Conservation (phyloP, 1,140 invertebrate genomes). For the Leptestheria dahalacensis region DNA sequence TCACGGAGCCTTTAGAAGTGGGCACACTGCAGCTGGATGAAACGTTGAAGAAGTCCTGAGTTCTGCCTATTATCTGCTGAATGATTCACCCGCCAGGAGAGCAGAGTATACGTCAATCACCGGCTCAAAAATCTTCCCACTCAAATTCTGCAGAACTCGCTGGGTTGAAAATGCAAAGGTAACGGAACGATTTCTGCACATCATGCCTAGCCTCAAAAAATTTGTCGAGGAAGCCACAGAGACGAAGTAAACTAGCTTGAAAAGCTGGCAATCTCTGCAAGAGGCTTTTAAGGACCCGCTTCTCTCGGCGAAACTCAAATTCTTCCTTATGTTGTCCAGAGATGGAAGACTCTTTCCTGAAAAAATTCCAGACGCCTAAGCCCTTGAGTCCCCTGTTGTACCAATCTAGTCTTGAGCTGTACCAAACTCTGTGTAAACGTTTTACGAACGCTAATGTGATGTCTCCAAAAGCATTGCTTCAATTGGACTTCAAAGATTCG, state of each 20-base stretch:
- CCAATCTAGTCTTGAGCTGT: no score
- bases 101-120: constrained; percentile 1
- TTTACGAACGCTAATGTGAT: no score
- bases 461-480: no score
- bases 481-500: no score
- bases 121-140: neutral
- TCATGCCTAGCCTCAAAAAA: neutral
- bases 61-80: neutral
- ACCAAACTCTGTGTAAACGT: no score
- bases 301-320: constrained; percentile 2
- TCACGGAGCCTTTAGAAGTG: constrained; percentile 8
- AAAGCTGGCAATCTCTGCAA: constrained; percentile 6
- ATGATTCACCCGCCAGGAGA: constrained; percentile 2
- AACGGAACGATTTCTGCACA: neutral
- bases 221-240: neutral
- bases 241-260: neutral
- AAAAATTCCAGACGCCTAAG: no score
- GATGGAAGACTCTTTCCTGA: neutral
- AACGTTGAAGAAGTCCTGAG: neutral
- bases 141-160: constrained; percentile 6
- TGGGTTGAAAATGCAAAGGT: constrained; percentile 7
- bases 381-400: no score
- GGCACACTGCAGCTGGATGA: neutral
- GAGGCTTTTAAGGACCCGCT: neutral
- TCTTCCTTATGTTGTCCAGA: neutral